Base-by-base conservation (phyloP, 2,888 invertebrate genomes). In the Liopterus haemorrhoidalis region DNA sequence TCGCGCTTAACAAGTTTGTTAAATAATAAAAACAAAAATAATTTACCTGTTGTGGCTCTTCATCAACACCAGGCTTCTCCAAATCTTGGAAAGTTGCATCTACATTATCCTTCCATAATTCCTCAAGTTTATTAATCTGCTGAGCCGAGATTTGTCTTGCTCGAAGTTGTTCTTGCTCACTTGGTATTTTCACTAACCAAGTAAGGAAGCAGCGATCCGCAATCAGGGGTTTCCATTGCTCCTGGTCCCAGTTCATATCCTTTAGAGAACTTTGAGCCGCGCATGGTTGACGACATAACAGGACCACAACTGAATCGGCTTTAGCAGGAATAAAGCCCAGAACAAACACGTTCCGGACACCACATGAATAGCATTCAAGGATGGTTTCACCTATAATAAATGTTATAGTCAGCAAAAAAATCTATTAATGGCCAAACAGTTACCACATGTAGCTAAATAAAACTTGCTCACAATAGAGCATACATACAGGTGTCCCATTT, bases 211-310 rank as follows among this genome's bases (percentile, higher is more conserved):
- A 90, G 8, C 96, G 86, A 69, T 97, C 97, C 54, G 90, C 84
- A 64, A 99, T 99, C 52, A 99, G 71, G 0, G 97, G 96, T 68
- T 96, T 95, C 97, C 97, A 97, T 62, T 95, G 93, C 53, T 92
- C 92, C 64, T 95, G 95, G 70, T 97, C 96, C 91, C 97, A 99
- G 68, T 96, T 97, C 91, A 96, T 94, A 63, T 97, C 97, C 70
- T 97, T 97, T 28, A 97, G 72, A 9, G 93, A 93, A 63, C 89
- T 93, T 65, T 96, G 93, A 4, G 95, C 91, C 19, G 97, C 96
- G 71, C 99, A 99, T 2, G 99, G 99, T 70, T 96, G 95, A 1
- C 99, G 81, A 64, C 99, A 99, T 3, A 99, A 75, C 41, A 99
- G 71, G 2, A 97, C 95, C 11, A 97, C 97, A 41, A 96, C 96